Base-by-base conservation (phyloP, 2,113 vertebrate species). In the Puma concolor region DNA sequence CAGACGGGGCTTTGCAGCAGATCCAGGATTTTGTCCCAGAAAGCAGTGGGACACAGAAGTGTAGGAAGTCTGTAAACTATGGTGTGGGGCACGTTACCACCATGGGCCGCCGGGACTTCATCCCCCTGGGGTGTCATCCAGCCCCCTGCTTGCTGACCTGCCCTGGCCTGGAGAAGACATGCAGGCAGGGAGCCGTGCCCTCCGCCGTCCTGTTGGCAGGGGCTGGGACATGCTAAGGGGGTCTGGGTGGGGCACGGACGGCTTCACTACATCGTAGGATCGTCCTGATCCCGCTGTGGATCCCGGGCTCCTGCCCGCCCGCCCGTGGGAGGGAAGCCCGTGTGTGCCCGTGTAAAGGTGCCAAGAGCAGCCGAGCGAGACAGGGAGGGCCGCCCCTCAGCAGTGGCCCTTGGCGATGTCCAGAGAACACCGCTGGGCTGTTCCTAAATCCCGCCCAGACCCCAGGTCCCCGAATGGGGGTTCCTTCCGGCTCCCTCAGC, bases 181-280 rank as follows among this genome's bases (percentile, higher is more conserved):
- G 7, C n/a, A 13, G 31, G 33, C 25, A 36, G 64, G 63, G 14
- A 1, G 36, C 4, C 5, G 50, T 2, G 4, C 2, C 4, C 27
- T 14, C 23, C 3, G 15, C 38, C 2, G 60, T n/a, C 38, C 16
- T 57, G 27, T 31, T 25, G 60, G 41, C 29, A 17, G 71, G 11
- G n/a, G 29, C 36, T 11, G 48, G 19, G n/a, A 3, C 3, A 0
- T 4, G 50, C 13, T 17, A 10, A n/a, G 63, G 33, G 15, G 7
- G 2, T 29, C 69, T 4, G 48, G 14, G 76, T 8, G 57, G 87
- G 88, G 21, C n/a, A 29, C 54, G 0, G 1, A 15, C 2, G 19
- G 50, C 77, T 38, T 50, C 54, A 33, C 29, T 13, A 4, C 4
- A n/a, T 10, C 0, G 1, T 8, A 12, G 27, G 29, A 25, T 10